Base-by-base conservation (phyloP, 2,888 invertebrate species). In the Torymus texanus region DNA sequence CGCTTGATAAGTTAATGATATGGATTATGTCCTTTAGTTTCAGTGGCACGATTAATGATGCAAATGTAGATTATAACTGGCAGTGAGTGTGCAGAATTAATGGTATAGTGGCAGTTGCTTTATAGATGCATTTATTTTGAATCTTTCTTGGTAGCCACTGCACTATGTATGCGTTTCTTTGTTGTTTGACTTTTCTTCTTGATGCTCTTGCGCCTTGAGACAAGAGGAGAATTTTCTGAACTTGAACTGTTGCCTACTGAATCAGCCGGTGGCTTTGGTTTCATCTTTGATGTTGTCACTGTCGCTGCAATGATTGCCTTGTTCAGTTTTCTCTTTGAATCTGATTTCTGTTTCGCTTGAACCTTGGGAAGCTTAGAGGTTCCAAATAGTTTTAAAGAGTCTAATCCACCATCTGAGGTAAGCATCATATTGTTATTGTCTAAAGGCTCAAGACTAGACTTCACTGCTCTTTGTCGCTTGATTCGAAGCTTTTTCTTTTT, bases 301-400 rank as follows among this genome's bases (percentile, higher is more conserved):
- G 93, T 92, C 13, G 93, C 92, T 50, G 93, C 92, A 0, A 94
- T 92, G 81, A 93, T 90, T 21, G 50, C 61, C 61, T 93, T 93
- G 85, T 92, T 92, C 84, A 94, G 93, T 80, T 92, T 92, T 80
- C 88, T 62, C 86, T 85, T 82, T 11, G 83, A n/a, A 50, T 86
- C 85, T 79, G 88, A 82, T 89, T 91, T 80, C 79, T 80, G 67
- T 85, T 86, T 82, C n/a, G 75, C 81, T n/a, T 83, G 83, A 3
- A 83, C 70, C 50, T 87, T 88, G 13, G 85, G 83, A 61, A 86
- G 78, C 78, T 86, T 86, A 8, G 83, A 82, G 18, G 84, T 63
- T 10, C 84, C 86, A 75, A 84, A 85, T 12, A 89, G 67, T 58
- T 87, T 88, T 18, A 89, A 55, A 0, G 88, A 86, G 73, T 88